Evolutionary conservation across 1,140 invertebrate species (phyloP), one percentile per base, ranked within the genome.

Genomic region (Calephelis nemesis): DNA sequence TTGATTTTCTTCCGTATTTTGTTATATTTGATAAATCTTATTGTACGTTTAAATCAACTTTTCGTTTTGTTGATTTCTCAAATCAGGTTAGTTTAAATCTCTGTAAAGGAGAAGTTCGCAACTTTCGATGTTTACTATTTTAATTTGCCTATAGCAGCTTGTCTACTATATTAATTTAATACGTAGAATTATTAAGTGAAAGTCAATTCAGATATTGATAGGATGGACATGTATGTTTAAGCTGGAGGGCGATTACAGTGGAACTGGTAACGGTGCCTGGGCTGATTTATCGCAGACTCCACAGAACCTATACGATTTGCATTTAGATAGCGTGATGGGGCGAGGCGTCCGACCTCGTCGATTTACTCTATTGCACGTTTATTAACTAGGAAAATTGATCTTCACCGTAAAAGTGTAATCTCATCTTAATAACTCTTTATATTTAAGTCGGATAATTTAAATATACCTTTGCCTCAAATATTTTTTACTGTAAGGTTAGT

Each of bases 231-330:
- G 45, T 58, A 54, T 58, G 40, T 47, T 47, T 42, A 54, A 60
- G 50, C 42, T 66, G 19, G 68, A 72, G 68, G 66, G 72, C 73
- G 74, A 73, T 65, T 64, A 68, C 63, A 65, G 69, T 69, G 50
- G 65, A 67, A 47, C 74, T 72, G 62, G 71, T 88, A 88, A 88
- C 84, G 86, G 86, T 80, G 72, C 68, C 11, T 7, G 70, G 77
- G 78, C 79, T 88, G 83, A 91, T 89, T 91, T 87, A 89, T 90
- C 76, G 81, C 81, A 79, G 79, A 85, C 82, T 85, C 83, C 81
- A 87, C 78, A 76, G 82, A 85, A 86, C 83, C 85, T 84, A 87
- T 87, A 81, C 81, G 84, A 90, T 90, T 90, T 89, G 88, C 88
- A 90, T 90, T 89, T 90, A 90, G 88, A 90, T 88, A 88, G 84